phyloP scores from a whole-genome alignment of 64 coral and sea anemone genomes.

The Astreopora myriophthalma region DNA sequence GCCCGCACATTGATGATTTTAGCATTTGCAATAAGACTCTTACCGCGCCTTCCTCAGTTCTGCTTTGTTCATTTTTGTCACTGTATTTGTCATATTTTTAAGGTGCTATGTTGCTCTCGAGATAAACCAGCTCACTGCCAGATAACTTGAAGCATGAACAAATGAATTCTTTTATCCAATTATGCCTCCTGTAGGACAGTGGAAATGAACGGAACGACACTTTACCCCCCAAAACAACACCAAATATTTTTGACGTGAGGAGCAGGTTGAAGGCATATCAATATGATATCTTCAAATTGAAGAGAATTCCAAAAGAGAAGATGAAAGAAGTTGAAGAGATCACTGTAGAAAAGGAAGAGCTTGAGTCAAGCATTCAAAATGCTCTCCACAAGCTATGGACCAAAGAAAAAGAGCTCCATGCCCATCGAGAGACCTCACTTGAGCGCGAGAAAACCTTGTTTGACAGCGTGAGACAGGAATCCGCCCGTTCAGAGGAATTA shows the following conservation, averaged over 20 bases:
- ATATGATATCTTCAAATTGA: not conserved
- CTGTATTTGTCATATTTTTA: no score
- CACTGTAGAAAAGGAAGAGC: slow-evolving; percentile 2
- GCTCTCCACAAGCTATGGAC: slow-evolving; percentile 22
- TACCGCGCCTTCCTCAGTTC: no score
- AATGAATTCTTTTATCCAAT: no score
- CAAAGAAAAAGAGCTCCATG: slow-evolving; percentile 13
- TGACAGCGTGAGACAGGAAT: slow-evolving; percentile 14
- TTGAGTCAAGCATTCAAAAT: slow-evolving; percentile 1
- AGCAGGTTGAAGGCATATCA: not conserved
- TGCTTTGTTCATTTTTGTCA: no score
- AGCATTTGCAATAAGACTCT: no score
- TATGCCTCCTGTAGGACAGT: not conserved
- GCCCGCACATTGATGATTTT: no score
- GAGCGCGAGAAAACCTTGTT: slow-evolving; percentile 13
- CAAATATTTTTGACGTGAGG: not conserved
- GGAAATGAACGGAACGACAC: not conserved
- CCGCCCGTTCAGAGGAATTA: not conserved
- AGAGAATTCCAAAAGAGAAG: not conserved
- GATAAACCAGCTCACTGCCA: no score
- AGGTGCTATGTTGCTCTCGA: no score
- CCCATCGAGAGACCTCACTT: not conserved
- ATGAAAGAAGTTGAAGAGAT: slow-evolving; percentile 3
- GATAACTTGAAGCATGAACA: no score
- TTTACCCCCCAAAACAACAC: no score